These are phyloP conservation scores for Octopus bimaculoides DNA, from an alignment of 1,140 invertebrate species.

Conservation along the genomic window DNA sequence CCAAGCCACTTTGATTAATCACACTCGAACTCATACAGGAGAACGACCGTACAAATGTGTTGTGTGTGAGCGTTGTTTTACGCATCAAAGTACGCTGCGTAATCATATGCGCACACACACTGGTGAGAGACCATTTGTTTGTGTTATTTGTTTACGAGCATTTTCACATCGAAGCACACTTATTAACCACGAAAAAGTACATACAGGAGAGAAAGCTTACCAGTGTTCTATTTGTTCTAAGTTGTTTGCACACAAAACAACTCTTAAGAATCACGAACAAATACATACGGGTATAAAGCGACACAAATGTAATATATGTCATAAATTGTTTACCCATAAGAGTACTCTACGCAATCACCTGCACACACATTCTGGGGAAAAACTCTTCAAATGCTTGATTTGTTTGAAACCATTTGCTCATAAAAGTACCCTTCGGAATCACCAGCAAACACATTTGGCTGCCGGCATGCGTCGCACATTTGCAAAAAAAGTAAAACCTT, in stretches of 20 bases:
- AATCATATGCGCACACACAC: conserved; percentile 28
- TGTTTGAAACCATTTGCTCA: conserved; percentile 97
- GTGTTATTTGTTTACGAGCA: conserved; percentile 94
- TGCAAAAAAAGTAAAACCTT: background rate
- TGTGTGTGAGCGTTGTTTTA: conserved; percentile 94
- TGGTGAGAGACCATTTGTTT: conserved; percentile 56
- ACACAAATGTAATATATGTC: conserved; percentile 63
- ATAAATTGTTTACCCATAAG: conserved; percentile 82
- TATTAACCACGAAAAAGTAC: conserved; percentile 16
- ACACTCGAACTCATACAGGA: conserved; percentile 26
- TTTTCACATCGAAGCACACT: conserved; percentile 76
- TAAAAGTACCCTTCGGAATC: conserved; percentile 57
- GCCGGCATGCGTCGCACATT: background rate
- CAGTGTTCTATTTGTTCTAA: conserved; percentile 83
- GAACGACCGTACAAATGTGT: conserved; percentile 66
- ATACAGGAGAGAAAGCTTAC: conserved; percentile 68
- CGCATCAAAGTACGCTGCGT: conserved; percentile 64
- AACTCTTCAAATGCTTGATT: conserved; percentile 83
- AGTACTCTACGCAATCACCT: conserved; percentile 67
- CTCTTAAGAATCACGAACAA: conserved; percentile 33
- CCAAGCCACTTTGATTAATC: conserved; percentile 56
- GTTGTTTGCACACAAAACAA: conserved; percentile 29
- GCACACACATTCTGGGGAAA: conserved; percentile 94
- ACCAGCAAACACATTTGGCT: conserved; percentile 91
- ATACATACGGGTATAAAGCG: conserved; percentile 30